phyloP scores from a whole-genome alignment of 2,888 invertebrate genomes.

The Sphaerophoria taeniata region DNA sequence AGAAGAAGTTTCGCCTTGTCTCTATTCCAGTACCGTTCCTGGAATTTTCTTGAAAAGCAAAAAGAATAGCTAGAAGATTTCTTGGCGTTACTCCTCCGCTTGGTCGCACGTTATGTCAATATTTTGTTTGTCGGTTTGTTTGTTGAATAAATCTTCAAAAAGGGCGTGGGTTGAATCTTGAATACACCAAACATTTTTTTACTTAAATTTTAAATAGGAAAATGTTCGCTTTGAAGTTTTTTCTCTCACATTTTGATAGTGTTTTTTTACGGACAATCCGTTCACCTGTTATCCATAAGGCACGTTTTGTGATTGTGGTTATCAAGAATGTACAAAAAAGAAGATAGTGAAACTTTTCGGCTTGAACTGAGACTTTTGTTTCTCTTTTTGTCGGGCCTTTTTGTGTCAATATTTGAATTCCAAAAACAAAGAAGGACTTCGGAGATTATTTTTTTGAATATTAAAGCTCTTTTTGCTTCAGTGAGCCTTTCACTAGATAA shows the following conservation, averaged over 20 bases:
- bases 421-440: neutral
- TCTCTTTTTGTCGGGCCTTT: neutral
- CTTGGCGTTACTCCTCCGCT: slow-evolving; percentile 10
- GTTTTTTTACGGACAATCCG: slow-evolving; percentile 12
- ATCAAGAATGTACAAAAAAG: slow-evolving; percentile 33
- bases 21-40: neutral
- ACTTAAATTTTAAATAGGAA: slow-evolving; percentile 25
- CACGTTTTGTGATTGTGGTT: slow-evolving; percentile 5
- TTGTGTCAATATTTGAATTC: slow-evolving; percentile 34
- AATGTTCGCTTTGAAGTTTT: slow-evolving; percentile 45
- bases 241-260: neutral
- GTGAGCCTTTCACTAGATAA: too few species aligned
- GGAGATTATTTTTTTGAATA: too few species aligned
- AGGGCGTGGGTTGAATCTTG: slow-evolving; percentile 34
- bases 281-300: slow-evolving; percentile 42
- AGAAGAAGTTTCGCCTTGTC: too few species aligned
- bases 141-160: slow-evolving; percentile 31
- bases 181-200: slow-evolving; percentile 38
- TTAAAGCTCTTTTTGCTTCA: too few species aligned
- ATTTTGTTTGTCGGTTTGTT: slow-evolving; percentile 29
- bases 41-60: neutral
- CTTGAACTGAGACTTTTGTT: slow-evolving; percentile 22
- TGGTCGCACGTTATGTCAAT: slow-evolving; percentile 51
- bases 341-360: slow-evolving; percentile 40
- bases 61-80: neutral